These are phyloP conservation scores for Agrotis exclamationis DNA, from an alignment of 2,888 invertebrate genomes.

Conservation along the genomic window DNA sequence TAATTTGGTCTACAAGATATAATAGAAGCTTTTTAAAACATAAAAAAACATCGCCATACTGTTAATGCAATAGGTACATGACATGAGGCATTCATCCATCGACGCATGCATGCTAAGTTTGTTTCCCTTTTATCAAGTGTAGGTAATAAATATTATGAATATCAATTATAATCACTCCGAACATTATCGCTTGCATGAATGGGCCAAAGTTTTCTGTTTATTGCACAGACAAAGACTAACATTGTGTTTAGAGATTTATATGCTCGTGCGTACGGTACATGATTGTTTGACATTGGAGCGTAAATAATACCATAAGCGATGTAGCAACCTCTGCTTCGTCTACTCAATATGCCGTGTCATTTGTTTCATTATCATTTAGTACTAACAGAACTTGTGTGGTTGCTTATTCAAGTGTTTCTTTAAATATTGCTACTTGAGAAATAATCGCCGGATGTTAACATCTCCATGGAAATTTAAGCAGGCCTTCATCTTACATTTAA, in stretches of 20 bases:
- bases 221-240: constrained; percentile 47
- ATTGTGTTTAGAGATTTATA: constrained; percentile 47
- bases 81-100: not conserved
- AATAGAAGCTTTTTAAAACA: not conserved
- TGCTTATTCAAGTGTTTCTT: constrained; percentile 33
- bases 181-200: constrained; percentile 50
- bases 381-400: constrained; percentile 27
- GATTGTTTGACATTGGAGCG: constrained; percentile 53
- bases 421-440: constrained; percentile 42
- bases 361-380: constrained; percentile 51
- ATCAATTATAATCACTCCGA: constrained; percentile 44
- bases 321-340: constrained; percentile 36
- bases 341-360: constrained; percentile 40
- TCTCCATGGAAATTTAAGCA: constrained; percentile 27
- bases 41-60: not conserved
- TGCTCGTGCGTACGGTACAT: constrained; percentile 41
- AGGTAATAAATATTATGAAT: constrained; percentile 26
- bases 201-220: constrained; percentile 50
- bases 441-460: constrained; percentile 34
- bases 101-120: constrained; percentile 2
- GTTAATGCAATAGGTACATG: constrained; percentile 6
- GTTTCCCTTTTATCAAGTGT: constrained; percentile 18
- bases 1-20: constrained; percentile 1
- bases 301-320: constrained; percentile 49
- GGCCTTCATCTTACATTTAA: constrained; percentile 19